Evolutionary conservation across 2,888 invertebrate genomes (phyloP).

Genomic region (Parasteatoda lunata): DNA sequence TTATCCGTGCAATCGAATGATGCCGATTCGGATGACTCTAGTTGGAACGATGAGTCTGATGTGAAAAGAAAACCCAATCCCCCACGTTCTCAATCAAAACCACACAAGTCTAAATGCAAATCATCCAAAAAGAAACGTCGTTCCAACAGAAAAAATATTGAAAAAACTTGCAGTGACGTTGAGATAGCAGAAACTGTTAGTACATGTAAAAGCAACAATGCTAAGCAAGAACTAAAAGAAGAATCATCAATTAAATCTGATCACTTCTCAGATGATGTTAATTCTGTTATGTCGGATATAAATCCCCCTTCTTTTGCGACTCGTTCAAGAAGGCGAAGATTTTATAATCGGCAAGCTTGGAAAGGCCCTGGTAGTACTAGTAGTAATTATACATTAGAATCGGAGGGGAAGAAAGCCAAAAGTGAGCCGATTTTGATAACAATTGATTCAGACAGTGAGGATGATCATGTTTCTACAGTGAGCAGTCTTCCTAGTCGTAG

Average conservation of each 20-base stretch:
- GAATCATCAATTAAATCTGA: slow-evolving; percentile 6
- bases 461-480: slow-evolving; percentile 10
- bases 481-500: slow-evolving; percentile 31
- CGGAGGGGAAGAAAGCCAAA: slow-evolving; percentile 42
- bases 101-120: not conserved
- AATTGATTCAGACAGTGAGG: slow-evolving; percentile 51
- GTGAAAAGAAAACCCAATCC: not conserved
- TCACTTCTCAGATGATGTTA: slow-evolving; percentile 27
- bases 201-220: not conserved
- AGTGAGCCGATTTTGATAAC: slow-evolving; percentile 60
- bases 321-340: slow-evolving; percentile 12
- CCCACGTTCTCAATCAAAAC: not conserved
- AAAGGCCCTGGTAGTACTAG: slow-evolving; percentile 14
- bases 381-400: slow-evolving; percentile 18
- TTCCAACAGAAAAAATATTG: not conserved
- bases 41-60: not conserved
- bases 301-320: slow-evolving; percentile 29
- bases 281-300: slow-evolving; percentile 45
- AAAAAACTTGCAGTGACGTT: not conserved
- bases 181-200: not conserved
- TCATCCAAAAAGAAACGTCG: not conserved
- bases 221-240: not conserved
- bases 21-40: slow-evolving; percentile 21
- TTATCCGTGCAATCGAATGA: slow-evolving; percentile 17
- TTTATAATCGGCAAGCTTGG: slow-evolving; percentile 5